phyloP scores from a whole-genome alignment of 2,888 invertebrate species.

The Acronicta aceris region DNA sequence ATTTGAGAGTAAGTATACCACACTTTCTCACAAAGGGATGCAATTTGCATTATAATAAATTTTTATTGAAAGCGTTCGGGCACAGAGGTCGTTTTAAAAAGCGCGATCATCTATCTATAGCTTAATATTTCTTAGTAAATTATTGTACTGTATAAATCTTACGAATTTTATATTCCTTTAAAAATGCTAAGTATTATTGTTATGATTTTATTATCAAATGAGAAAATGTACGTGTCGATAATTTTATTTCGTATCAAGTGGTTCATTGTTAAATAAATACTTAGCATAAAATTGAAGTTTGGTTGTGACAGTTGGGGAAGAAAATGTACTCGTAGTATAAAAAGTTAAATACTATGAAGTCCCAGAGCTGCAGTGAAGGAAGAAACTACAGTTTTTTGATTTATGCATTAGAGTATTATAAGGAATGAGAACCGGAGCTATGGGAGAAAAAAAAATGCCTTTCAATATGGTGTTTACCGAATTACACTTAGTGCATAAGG shows the following conservation, averaged over 20 bases:
- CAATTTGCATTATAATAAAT: constrained; percentile 87
- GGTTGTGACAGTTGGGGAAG: constrained; percentile 16
- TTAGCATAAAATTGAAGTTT: constrained; percentile 42
- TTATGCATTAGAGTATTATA: too few relatives aligned
- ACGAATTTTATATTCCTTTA: constrained; percentile 36
- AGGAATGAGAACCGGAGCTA: too few relatives aligned
- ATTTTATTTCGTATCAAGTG: constrained; percentile 35
- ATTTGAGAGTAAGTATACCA: constrained; percentile 70
- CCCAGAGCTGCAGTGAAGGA: too few relatives aligned
- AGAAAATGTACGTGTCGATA: constrained; percentile 43
- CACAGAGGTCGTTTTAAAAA: constrained; percentile 67
- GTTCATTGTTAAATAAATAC: constrained; percentile 29
- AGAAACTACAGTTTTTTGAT: too few relatives aligned
- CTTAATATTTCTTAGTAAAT: constrained; percentile 48
- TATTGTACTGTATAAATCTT: constrained; percentile 35
- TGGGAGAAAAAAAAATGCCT: too few relatives aligned
- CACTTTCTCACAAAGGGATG: constrained; percentile 75
- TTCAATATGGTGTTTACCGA: too few relatives aligned
- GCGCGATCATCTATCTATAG: constrained; percentile 63
- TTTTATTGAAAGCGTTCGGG: constrained; percentile 77
- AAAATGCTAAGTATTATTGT: constrained; percentile 51
- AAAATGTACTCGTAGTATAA: background rate
- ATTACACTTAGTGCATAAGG: too few relatives aligned
- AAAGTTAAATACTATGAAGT: too few relatives aligned
- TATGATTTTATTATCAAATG: constrained; percentile 50